These are phyloP conservation scores for Naja naja DNA, from an alignment of 2,113 vertebrate species.

Conservation along the genomic window DNA sequence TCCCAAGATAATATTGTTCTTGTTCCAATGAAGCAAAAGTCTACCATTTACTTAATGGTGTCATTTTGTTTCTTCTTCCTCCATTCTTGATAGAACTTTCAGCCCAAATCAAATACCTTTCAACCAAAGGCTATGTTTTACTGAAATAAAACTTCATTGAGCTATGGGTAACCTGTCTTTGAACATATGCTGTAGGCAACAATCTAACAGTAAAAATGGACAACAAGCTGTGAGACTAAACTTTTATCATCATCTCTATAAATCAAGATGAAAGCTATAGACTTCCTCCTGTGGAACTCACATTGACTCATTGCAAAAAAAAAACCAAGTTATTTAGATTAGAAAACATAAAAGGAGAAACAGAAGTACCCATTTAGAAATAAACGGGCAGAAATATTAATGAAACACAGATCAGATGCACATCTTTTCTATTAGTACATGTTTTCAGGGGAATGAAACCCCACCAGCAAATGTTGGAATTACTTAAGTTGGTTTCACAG, in stretches of 20 bases:
- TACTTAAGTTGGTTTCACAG: constrained; percentile 33
- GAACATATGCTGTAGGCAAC: constrained; percentile 75
- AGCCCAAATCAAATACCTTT: constrained; percentile 68
- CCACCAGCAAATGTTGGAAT: constrained; percentile 14
- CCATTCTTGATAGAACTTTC: constrained; percentile 52
- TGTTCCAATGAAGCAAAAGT: constrained; percentile 23
- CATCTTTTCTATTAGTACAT: not conserved
- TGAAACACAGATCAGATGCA: not conserved
- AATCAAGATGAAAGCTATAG: constrained; percentile 79
- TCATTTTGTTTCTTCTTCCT: constrained; percentile 33
- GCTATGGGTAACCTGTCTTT: constrained; percentile 74
- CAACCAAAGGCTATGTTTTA: constrained; percentile 67
- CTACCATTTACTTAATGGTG: constrained; percentile 43
- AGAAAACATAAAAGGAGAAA: constrained; percentile 35
- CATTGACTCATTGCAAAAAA: constrained; percentile 48
- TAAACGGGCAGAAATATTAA: constrained; percentile 45
- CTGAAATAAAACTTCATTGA: constrained; percentile 69
- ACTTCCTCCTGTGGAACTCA: constrained; percentile 73
- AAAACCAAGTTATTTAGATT: constrained; percentile 68
- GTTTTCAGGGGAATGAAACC: not conserved
- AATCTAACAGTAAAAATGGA: constrained; percentile 68
- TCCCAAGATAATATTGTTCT: not conserved
- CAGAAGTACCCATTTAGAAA: constrained; percentile 29
- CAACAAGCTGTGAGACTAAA: constrained; percentile 78
- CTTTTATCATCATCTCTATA: constrained; percentile 78